These are phyloP conservation scores for Drosophila persimilis DNA, from an alignment of 1,140 invertebrate species.

Conservation along the genomic window DNA sequence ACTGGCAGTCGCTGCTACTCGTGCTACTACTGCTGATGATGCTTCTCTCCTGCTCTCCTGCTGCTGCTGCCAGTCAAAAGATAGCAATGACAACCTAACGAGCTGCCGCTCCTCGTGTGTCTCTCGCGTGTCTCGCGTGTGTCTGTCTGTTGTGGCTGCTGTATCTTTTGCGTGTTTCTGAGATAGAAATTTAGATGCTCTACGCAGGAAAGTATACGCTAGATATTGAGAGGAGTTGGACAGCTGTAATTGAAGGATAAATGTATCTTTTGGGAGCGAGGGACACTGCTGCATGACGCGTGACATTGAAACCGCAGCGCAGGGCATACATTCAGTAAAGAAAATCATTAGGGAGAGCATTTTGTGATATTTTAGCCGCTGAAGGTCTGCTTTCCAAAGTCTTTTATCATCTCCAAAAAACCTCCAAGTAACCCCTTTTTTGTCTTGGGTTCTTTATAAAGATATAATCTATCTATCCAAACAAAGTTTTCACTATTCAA, in stretches of 20 bases:
- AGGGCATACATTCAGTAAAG: no score
- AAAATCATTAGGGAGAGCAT: no score
- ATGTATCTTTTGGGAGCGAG: no score
- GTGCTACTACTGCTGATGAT: slow-evolving; percentile 48
- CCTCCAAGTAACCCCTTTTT: no score
- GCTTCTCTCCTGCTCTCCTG: slow-evolving; percentile 29
- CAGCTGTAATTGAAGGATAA: not conserved
- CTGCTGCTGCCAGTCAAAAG: slow-evolving; percentile 67
- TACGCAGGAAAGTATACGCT: slow-evolving; percentile 18
- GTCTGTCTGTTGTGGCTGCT: slow-evolving; percentile 38
- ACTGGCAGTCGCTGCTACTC: slow-evolving; percentile 33
- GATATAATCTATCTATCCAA: no score
- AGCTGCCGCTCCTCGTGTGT: slow-evolving; percentile 46
- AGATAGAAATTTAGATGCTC: slow-evolving; percentile 54
- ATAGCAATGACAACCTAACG: slow-evolving; percentile 78
- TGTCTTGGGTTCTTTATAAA: no score
- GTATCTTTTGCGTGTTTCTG: slow-evolving; percentile 21
- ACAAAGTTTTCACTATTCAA: no score
- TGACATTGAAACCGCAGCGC: no score
- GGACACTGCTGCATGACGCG: no score
- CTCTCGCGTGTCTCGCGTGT: slow-evolving; percentile 26
- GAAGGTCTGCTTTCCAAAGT: no score
- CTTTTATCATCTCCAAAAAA: no score
- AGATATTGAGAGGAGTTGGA: not conserved
- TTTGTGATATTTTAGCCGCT: no score